Percentiles rank a stretch among this genome's conserved stretches.
These are phyloP conservation scores for Macaria notata DNA, from an alignment of 2,888 invertebrate species.

Conservation along the genomic window DNA sequence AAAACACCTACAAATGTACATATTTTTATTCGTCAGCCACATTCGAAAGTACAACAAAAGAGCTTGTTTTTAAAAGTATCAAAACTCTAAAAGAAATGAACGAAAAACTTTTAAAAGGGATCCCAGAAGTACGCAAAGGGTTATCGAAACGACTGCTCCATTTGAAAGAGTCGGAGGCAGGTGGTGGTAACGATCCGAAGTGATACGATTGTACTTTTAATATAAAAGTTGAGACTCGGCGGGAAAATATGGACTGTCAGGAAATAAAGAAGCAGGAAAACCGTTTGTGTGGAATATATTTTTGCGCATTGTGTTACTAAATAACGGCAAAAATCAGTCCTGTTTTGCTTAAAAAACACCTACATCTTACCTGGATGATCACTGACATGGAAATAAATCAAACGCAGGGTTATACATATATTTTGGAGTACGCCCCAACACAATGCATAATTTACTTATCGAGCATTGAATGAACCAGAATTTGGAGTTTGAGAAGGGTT, in stretches of 20 bases:
- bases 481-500: constrained; percentile 23
- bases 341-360: no score
- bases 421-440: constrained; percentile 30
- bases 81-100: background rate
- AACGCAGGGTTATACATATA: constrained; percentile 12
- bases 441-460: constrained; percentile 41
- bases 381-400: constrained; percentile 16
- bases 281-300: no score
- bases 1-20: background rate
- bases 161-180: constrained; percentile 14
- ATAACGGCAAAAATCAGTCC: no score
- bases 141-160: constrained; percentile 11
- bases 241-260: constrained; percentile 15
- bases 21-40: background rate
- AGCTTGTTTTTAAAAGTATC: background rate
- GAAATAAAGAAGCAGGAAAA: background rate
- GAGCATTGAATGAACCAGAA: constrained; percentile 19
- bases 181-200: constrained; percentile 11
- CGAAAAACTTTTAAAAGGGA: constrained; percentile 16
- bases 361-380: no score
- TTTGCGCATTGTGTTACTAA: no score
- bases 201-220: constrained; percentile 10
- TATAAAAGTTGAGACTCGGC: constrained; percentile 31
- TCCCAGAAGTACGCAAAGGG: constrained; percentile 11
- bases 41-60: background rate